Conservation (phyloP, 2,888 invertebrate species). For the Apocheima hispidaria region DNA sequence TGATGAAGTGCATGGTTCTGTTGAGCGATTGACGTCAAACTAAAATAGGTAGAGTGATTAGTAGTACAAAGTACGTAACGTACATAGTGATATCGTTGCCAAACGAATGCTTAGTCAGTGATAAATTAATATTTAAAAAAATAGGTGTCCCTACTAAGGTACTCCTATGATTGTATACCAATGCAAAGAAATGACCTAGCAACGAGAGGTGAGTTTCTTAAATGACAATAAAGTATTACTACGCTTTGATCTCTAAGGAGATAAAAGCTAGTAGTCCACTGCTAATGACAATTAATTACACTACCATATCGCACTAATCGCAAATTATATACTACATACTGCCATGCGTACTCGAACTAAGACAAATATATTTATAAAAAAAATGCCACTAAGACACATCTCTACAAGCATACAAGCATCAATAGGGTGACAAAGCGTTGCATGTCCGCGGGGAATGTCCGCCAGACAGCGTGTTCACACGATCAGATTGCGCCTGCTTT, state of each 20-base stretch:
- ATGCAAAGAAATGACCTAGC: neutral
- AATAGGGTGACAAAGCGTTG: slow-evolving; percentile 83
- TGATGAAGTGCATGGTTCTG: too few species aligned
- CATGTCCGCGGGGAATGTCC: slow-evolving; percentile 78
- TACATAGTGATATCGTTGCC: too few species aligned
- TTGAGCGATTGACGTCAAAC: too few species aligned
- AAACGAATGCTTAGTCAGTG: too few species aligned
- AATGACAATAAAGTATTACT: neutral
- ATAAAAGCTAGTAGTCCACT: slow-evolving; percentile 3
- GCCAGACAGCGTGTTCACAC: slow-evolving; percentile 80
- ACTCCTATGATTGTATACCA: neutral
- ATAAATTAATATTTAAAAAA: too few species aligned
- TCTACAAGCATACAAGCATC: slow-evolving; percentile 38
- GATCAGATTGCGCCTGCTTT: slow-evolving; percentile 81
- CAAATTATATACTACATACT: slow-evolving; percentile 7
- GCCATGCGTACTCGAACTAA: slow-evolving; percentile 1
- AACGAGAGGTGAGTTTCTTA: neutral
- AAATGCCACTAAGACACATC: slow-evolving; percentile 27
- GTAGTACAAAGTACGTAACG: too few species aligned
- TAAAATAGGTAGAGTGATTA: too few species aligned
- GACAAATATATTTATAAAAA: neutral
- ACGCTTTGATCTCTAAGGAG: slow-evolving; percentile 2
- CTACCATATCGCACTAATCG: slow-evolving; percentile 21
- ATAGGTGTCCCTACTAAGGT: too few species aligned
- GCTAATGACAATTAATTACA: slow-evolving; percentile 30